Evolutionary conservation across 2,888 invertebrate genomes (phyloP).

Genomic region (Galeruca laticollis): DNA sequence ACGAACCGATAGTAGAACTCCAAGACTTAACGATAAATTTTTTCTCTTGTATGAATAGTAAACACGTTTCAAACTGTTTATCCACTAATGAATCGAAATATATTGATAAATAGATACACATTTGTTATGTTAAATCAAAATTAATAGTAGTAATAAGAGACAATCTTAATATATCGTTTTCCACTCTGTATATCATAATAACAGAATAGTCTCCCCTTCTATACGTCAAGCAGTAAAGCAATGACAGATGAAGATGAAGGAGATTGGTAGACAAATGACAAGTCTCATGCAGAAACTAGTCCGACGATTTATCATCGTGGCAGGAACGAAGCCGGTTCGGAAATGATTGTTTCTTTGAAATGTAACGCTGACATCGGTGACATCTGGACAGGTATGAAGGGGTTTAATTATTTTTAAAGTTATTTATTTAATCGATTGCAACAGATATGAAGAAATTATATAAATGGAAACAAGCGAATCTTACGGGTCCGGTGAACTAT

Average conservation of each 20-base stretch:
- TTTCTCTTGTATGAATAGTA: slow-evolving; percentile 2
- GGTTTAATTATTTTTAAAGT: neutral
- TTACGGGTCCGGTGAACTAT: no score
- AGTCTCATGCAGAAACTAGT: slow-evolving; percentile 30
- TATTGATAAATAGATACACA: slow-evolving; percentile 1
- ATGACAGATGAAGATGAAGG: slow-evolving; percentile 44
- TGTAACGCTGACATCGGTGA: slow-evolving; percentile 3
- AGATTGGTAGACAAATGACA: slow-evolving; percentile 42
- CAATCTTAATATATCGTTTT: no score
- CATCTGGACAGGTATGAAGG: slow-evolving; percentile 8
- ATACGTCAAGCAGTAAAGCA: slow-evolving; percentile 30
- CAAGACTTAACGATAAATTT: no score
- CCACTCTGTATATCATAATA: neutral
- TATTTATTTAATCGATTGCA: neutral
- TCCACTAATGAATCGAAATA: no score
- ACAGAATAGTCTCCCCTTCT: slow-evolving; percentile 8
- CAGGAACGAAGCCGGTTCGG: neutral
- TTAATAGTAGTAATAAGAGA: no score
- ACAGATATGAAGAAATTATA: no score
- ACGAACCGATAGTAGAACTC: slow-evolving; percentile 3
- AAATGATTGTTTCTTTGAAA: slow-evolving; percentile 17
- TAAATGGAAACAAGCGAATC: no score
- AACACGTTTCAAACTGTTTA: no score
- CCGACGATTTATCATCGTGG: slow-evolving; percentile 28
- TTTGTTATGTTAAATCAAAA: no score